A percentile compares a stretch with the other conserved stretches of the same genome.
These are phyloP conservation scores for Gasteruption jaculator DNA, from an alignment of 2,888 invertebrate genomes.

Conservation along the genomic window DNA sequence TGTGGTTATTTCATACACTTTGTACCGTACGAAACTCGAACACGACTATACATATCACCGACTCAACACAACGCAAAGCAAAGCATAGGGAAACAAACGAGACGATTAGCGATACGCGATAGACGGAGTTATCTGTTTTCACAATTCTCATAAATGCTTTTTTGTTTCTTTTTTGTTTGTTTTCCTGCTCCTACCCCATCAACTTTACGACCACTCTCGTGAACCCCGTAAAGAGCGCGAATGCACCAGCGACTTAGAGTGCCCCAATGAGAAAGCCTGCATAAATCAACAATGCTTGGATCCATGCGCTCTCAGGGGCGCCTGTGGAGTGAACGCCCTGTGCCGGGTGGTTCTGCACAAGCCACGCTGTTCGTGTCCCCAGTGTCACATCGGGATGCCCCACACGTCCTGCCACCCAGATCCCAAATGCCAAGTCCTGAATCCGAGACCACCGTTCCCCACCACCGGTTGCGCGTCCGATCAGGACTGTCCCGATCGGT, in stretches of 20 bases:
- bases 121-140: too few species aligned
- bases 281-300: slow-evolving; percentile 86
- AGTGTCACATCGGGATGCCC: slow-evolving; percentile 82
- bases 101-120: slow-evolving; percentile 23
- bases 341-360: slow-evolving; percentile 82
- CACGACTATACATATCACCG: too few species aligned
- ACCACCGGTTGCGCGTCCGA: slow-evolving; percentile 62
- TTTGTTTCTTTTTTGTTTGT: slow-evolving; percentile 60
- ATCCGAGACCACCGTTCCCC: slow-evolving; percentile 58
- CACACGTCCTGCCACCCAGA: slow-evolving; percentile 75
- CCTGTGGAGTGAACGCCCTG: slow-evolving; percentile 84
- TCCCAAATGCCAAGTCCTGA: slow-evolving; percentile 68
- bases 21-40: too few species aligned
- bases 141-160: slow-evolving; percentile 82
- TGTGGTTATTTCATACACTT: slow-evolving; percentile 54
- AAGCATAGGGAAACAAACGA: not conserved
- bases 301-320: slow-evolving; percentile 83
- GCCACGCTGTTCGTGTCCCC: slow-evolving; percentile 83
- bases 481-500: slow-evolving; percentile 68
- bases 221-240: slow-evolving; percentile 70
- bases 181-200: too few species aligned
- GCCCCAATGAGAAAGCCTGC: slow-evolving; percentile 88
- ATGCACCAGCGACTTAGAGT: slow-evolving; percentile 88
- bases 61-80: too few species aligned
- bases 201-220: too few species aligned